Conservation (phyloP, 53 echinoderm and acorn worm genomes). For the Mesocentrotus franciscanus region DNA sequence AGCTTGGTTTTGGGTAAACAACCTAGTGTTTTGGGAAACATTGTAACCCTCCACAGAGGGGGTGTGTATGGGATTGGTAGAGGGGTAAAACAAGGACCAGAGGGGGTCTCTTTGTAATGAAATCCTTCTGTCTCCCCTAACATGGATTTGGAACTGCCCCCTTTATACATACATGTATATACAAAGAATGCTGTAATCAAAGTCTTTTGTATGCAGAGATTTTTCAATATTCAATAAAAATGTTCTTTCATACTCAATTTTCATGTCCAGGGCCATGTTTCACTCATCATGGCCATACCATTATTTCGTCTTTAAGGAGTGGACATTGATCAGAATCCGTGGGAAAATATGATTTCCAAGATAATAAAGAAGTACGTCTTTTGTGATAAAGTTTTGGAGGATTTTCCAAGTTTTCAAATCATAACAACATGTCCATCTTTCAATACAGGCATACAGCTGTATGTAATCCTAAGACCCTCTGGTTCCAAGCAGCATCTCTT, state of each 20-base stretch:
- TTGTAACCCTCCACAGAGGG: not conserved
- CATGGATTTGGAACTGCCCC: constrained; percentile 6
- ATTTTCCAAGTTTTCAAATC: not conserved
- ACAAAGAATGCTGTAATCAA: not conserved
- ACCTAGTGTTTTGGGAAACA: constrained; percentile 38
- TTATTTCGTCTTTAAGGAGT: too few species aligned
- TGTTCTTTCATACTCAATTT: not conserved
- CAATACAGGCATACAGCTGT: not conserved
- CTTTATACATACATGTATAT: too few species aligned
- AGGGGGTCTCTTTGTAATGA: constrained; percentile 9
- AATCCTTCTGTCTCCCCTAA: not conserved
- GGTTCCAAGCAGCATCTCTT: too few species aligned
- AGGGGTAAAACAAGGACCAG: constrained; percentile 1
- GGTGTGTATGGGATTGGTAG: not conserved
- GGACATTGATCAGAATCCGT: too few species aligned
- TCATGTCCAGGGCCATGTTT: too few species aligned
- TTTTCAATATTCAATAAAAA: not conserved
- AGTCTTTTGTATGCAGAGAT: not conserved
- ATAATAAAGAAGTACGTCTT: too few species aligned
- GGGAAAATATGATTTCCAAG: too few species aligned
- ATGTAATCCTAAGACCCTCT: not conserved
- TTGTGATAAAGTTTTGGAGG: too few species aligned
- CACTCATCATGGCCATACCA: too few species aligned
- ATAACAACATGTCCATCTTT: not conserved
- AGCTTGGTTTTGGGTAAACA: constrained; percentile 53